Evolutionary conservation across 1,140 invertebrate genomes (phyloP).

Genomic region (Oreohelix idahoensis): DNA sequence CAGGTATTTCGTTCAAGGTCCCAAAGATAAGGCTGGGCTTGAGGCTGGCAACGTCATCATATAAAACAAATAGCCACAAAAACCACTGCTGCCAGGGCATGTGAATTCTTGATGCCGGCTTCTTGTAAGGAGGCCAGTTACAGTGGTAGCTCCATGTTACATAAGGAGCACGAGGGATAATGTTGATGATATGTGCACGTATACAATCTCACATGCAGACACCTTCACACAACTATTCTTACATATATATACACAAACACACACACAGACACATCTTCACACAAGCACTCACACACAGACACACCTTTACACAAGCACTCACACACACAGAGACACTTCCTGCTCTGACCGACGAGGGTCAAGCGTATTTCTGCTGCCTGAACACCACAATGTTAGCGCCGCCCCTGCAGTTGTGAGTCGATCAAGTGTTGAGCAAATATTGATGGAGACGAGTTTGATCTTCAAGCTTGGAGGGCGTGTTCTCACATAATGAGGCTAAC

Average conservation of each 20-base stretch:
- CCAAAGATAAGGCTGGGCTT: too few relatives aligned
- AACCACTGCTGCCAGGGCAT: too few relatives aligned
- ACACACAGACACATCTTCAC: not conserved
- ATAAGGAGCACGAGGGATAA: too few relatives aligned
- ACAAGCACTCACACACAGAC: not conserved
- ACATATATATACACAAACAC: not conserved
- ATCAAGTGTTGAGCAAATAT: not conserved
- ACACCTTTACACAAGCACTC: not conserved
- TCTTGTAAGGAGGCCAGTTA: too few relatives aligned
- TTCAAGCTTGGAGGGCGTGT: slow-evolving; percentile 9
- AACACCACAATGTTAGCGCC: not conserved
- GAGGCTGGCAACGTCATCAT: too few relatives aligned
- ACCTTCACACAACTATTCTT: too few relatives aligned
- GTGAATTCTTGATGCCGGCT: too few relatives aligned
- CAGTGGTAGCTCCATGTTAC: too few relatives aligned
- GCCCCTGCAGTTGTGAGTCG: not conserved
- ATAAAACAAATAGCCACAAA: too few relatives aligned
- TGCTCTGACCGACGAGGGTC: not conserved
- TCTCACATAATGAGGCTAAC: not conserved
- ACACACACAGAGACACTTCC: not conserved
- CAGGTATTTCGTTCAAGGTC: too few relatives aligned
- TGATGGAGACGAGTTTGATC: slow-evolving; percentile 12
- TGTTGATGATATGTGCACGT: too few relatives aligned
- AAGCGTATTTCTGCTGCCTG: not conserved
- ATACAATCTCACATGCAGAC: too few relatives aligned